phyloP scores from a whole-genome alignment of 2,113 vertebrate genomes.

The Plectropomus leopardus region DNA sequence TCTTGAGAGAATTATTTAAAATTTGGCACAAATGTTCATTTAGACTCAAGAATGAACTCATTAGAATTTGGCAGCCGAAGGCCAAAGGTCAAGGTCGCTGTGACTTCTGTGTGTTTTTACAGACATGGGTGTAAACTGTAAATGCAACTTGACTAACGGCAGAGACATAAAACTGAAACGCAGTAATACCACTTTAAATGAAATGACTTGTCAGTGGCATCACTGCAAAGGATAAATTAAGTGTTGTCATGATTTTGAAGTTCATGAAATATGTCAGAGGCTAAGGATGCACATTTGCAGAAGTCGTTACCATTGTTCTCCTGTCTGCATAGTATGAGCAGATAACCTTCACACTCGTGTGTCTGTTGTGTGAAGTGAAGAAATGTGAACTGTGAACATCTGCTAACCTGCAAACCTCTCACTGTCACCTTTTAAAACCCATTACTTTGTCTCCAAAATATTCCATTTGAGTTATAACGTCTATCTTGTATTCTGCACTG shows the following conservation, averaged over 20 bases:
- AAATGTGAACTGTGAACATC: background rate
- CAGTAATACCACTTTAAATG: too few relatives aligned
- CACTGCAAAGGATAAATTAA: constrained; percentile 14
- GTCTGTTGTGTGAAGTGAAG: constrained; percentile 1
- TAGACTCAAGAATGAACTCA: too few relatives aligned
- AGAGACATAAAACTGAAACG: too few relatives aligned
- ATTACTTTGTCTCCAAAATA: background rate
- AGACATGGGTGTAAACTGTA: too few relatives aligned
- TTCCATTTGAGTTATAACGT: background rate
- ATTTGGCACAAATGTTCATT: too few relatives aligned
- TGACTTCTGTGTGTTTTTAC: too few relatives aligned
- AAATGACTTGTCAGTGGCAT: constrained; percentile 16
- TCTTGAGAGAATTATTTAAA: too few relatives aligned
- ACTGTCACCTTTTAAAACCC: background rate
- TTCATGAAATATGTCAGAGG: constrained; percentile 52
- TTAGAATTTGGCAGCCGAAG: too few relatives aligned
- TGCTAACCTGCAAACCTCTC: constrained; percentile 14
- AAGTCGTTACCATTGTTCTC: constrained; percentile 40
- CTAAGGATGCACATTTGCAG: constrained; percentile 34
- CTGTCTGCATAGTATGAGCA: constrained; percentile 24
- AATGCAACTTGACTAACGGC: too few relatives aligned
- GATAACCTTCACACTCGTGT: background rate
- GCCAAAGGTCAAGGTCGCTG: too few relatives aligned
- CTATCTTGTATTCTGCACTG: constrained; percentile 1
- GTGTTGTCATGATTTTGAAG: constrained; percentile 30